Evolutionary conservation across 2,113 vertebrate species (phyloP), one percentile per base, ranked within the genome.

Genomic region (Hemibagrus wyckioides): DNA sequence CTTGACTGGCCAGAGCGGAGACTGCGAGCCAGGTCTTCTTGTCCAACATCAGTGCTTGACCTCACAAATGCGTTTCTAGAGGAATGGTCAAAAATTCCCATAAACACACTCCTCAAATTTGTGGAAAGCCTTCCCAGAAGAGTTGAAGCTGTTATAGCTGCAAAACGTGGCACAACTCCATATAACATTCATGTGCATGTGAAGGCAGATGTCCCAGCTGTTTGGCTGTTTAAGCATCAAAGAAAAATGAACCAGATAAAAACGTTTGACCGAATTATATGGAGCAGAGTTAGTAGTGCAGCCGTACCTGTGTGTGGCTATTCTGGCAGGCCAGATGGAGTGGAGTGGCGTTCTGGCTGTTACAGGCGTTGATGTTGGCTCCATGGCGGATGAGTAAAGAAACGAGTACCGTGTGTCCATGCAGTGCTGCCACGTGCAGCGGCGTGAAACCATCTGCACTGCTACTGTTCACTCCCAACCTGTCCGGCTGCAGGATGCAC

Each of bases 271-370:
- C 28, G 61, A 83, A 50, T 52, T 44, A 57, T 14, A 36, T 30
- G 7, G 30, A 21, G 56, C 39, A 44, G 19, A 10, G 56, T 69
- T 76, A 63, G 79, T 48, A 30, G 48, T n/a, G 30, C 17, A 50
- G 33, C 11, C 15, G 41, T 28, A 97, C 97, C 97, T 97, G 95
- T 2, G 95, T 59, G 89, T 99, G 97, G 48, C 96, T 96, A 90
- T 95, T 95, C 92, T 97, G 97, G 93, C 96, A 96, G 92, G 98
- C 97, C 65, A 99, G 94, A 91, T 99, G 98, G 1, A 99, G 97
- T 0, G 98, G 96, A 0, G 96, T 95, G 0, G 96, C 95, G 0
- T 93, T 96, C 85, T 94, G 94, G 3, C 88, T 71, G 11, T 96
- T 96, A 89, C 90, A 95, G 61, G 94, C 95, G 10, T 96, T 95